Base-by-base conservation (phyloP, 2,113 vertebrate genomes). In the Promerops cafer region DNA sequence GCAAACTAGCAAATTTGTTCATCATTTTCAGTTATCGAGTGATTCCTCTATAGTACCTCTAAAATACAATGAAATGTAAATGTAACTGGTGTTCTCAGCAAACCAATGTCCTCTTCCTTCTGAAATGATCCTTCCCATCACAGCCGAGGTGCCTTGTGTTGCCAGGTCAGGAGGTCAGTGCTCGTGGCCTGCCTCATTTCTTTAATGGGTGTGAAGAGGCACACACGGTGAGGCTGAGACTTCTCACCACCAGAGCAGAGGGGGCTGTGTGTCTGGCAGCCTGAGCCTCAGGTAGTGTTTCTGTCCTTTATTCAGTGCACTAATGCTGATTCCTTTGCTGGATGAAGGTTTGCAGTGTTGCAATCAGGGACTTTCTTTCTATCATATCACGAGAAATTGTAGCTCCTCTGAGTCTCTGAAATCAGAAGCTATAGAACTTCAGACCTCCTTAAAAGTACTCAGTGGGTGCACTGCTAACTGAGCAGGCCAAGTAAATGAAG, bases 121-220 rank as follows among this genome's bases (percentile, higher is more conserved):
- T 35, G 45, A 52, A 65, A 61, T 22, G 39, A 60, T 83, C 44
- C 39, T 64, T 78, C 66, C 56, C 26, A 37, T 40, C 45, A 4
- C 13, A 56, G 59, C 57, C 69, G 61, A 60, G 88, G 44, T 17
- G 57, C 0, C 1, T 4, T 66, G 50, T 64, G 22, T 13, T 40
- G 52, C 33, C 64, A 24, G 69, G 64, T 65, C 63, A n/a, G 91
- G 47, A 86, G 81, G 54, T n/a, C 56, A 45, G 42, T 10, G 35
- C 71, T 90, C 0, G 0, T 8, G 27, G 37, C 26, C 23, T 60
- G 50, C 69, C 60, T 44, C 2, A 0, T 65, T 80, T 80, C 57
- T 72, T 22, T 24, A n/a, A 13, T 11, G 37, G 52, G 6, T 76
- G 20, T 18, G 8, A 71, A 52, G 53, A 78, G 64, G 40, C 3